phyloP scores from a whole-genome alignment of 2,797 vertebrate species.

The Oreochromis mossambicus region DNA sequence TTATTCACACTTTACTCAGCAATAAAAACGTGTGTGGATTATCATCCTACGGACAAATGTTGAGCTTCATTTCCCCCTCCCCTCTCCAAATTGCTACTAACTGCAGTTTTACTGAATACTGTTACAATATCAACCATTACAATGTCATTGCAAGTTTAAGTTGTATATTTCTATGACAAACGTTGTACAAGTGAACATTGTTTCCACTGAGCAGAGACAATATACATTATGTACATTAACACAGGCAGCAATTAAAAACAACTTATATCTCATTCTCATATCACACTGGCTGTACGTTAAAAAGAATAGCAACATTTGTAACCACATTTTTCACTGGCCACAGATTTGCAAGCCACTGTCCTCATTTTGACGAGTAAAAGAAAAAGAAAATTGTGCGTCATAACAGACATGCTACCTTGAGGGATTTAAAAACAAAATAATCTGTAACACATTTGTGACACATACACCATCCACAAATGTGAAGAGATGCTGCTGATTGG shows the following conservation, averaged over 20 bases:
- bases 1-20: not conserved
- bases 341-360: not conserved
- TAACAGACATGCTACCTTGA: not conserved
- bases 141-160: slow-evolving; percentile 22
- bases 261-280: not conserved
- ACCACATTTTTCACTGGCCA: not conserved
- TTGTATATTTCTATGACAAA: not conserved
- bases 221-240: not conserved
- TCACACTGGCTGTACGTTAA: not conserved
- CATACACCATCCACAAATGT: not conserved
- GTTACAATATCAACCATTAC: not conserved
- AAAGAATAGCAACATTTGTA: not conserved
- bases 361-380: not conserved
- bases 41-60: not conserved
- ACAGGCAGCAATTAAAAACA: not conserved
- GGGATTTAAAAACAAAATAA: not conserved
- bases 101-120: not conserved
- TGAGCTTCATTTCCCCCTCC: not conserved
- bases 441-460: not conserved
- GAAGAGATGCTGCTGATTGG: accelerated
- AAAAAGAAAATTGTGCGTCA: not conserved
- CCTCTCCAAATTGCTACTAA: not conserved
- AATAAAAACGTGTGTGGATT: not conserved
- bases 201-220: not conserved
- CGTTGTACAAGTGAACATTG: not conserved